Base-by-base conservation (phyloP, 2,888 invertebrate genomes). In the Drosophila anomalata region DNA sequence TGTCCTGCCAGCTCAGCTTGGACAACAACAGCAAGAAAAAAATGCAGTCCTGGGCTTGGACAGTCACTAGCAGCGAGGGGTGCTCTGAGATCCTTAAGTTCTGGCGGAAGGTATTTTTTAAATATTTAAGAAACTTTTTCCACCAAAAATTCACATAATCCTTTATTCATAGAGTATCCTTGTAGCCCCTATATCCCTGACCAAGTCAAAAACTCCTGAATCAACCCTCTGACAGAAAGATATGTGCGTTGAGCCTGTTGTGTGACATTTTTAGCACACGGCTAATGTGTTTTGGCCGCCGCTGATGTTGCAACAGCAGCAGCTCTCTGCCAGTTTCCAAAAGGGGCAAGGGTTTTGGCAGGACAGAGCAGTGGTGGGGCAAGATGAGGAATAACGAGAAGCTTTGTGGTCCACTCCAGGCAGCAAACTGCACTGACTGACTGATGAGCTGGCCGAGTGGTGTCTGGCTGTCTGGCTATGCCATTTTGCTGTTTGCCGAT, bases 271-370 rank as follows among this genome's bases (percentile, higher is more conserved):
- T 53, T 66, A 72, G 75, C 47, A 73, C 78, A 78, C 71, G 78
- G 72, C 81, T 79, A 87, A 79, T 85, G 83, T 79, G 77, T 76
- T 83, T 75, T 76, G 75, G 76, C 79, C 71, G 62, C 56, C 65
- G 68, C 72, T 73, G 75, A 58, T 74, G 77, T 66, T 78, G 65
- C 41, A 57, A 26, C 20, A 51, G 20, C 22, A 26, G 11, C 31
- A 26, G 26, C 29, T 20, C 31, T 14, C 69, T 5, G 48, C 9
- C 42, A n/a, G 36, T 36, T 26, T 36, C 14, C 48, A 12, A 29
- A 29, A 29, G 41, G 48, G 39, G 17, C 44, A 52, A 53, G 14
- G 31, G 22, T 6, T 31, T 11, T 4, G 20, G 44, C 14, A 24
- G 22, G 36, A 5, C 31, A 33, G 33, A 42, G 17, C 17, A 2